Evolutionary conservation across 2,113 vertebrate species (phyloP).

Genomic region (Haemorhous mexicanus): DNA sequence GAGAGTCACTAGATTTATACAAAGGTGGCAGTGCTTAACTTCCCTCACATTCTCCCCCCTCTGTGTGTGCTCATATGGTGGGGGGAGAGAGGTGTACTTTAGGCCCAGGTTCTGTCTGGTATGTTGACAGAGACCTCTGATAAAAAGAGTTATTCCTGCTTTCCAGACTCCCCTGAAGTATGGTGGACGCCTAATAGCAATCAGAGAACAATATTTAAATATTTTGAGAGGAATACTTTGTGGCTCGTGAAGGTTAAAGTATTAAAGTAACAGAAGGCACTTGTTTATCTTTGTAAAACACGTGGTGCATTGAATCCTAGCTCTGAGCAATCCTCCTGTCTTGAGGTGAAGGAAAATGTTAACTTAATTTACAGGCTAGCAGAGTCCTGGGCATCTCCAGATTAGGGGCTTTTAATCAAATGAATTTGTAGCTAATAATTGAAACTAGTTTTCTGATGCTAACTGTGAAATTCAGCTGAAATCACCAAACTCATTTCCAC

Average conservation of each 20-base stretch:
- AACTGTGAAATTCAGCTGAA: constrained; percentile 50
- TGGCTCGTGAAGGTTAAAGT: constrained; percentile 4
- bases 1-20: not conserved
- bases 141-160: not conserved
- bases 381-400: constrained; percentile 22
- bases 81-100: not conserved
- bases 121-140: not conserved
- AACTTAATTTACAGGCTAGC: constrained; percentile 59
- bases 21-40: not conserved
- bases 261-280: constrained; percentile 1
- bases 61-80: not conserved
- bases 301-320: constrained; percentile 27
- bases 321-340: constrained; percentile 48
- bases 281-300: constrained; percentile 50
- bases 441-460: constrained; percentile 44
- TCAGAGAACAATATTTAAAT: constrained; percentile 1
- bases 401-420: constrained; percentile 61
- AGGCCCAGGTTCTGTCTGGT: not conserved
- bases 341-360: constrained; percentile 53
- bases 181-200: not conserved
- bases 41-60: not conserved
- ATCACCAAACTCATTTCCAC: constrained; percentile 33
- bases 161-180: not conserved
- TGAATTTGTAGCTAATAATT: constrained; percentile 51
- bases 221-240: constrained; percentile 2